Evolutionary conservation across 2,888 invertebrate genomes (phyloP).

Genomic region (Apotomis betuletana): DNA sequence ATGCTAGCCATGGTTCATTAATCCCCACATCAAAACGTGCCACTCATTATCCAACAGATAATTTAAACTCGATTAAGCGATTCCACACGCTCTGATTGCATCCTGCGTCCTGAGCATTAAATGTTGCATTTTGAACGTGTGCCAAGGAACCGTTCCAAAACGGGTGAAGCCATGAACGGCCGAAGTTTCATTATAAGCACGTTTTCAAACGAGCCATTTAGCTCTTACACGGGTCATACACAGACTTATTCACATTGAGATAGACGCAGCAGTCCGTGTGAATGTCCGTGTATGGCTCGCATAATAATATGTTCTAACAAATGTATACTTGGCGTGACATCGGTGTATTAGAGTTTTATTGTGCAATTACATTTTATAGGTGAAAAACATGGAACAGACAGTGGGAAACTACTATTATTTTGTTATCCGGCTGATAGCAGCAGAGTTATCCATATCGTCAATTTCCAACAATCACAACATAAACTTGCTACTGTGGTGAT

Average conservation of each 20-base stretch:
- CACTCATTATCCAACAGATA: slow-evolving; percentile 14
- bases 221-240: not conserved
- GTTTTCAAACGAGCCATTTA: slow-evolving; percentile 17
- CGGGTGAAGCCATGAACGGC: slow-evolving; percentile 5
- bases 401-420: too few relatives aligned
- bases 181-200: slow-evolving; percentile 21
- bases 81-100: slow-evolving; percentile 32
- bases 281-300: too few relatives aligned
- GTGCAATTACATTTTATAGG: not conserved
- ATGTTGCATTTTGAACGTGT: slow-evolving; percentile 24
- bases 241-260: too few relatives aligned
- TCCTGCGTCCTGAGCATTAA: slow-evolving; percentile 32
- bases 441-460: too few relatives aligned
- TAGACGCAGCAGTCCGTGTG: too few relatives aligned
- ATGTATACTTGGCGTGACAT: not conserved
- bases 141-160: slow-evolving; percentile 31
- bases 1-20: not conserved
- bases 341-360: not conserved
- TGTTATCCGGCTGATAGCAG: too few relatives aligned
- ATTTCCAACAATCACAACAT: too few relatives aligned
- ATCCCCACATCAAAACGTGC: not conserved
- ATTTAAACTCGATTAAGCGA: slow-evolving; percentile 33
- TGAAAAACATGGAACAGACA: not conserved
- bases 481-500: too few relatives aligned
- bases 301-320: not conserved